phyloP scores from a whole-genome alignment of 2,113 vertebrate species.

The Australoheros scitulus region DNA sequence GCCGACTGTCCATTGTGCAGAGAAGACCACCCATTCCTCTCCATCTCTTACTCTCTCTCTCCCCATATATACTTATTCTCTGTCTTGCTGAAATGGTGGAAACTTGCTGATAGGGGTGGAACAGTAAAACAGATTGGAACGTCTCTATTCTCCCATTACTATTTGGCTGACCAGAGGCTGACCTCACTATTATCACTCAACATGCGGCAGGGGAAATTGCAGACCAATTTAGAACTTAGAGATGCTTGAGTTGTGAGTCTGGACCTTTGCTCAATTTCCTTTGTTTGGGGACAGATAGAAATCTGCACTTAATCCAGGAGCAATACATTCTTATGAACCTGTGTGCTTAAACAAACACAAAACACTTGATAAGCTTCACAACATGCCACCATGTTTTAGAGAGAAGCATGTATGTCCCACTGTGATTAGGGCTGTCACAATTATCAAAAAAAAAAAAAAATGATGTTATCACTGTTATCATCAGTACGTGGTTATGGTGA shows the following conservation, averaged over 20 bases:
- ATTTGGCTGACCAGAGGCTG: constrained; percentile 72
- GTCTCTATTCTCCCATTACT: constrained; percentile 62
- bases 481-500: neutral
- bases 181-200: constrained; percentile 68
- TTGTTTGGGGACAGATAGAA: constrained; percentile 32
- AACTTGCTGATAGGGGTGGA: constrained; percentile 69
- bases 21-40: constrained; percentile 1
- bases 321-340: neutral
- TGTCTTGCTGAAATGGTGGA: constrained; percentile 34
- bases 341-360: neutral
- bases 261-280: constrained; percentile 15
- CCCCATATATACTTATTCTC: constrained; percentile 17
- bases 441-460: neutral
- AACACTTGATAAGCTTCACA: neutral
- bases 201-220: constrained; percentile 59
- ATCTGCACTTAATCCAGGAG: neutral
- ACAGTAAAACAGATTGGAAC: constrained; percentile 70
- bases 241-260: constrained; percentile 16
- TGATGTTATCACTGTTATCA: neutral
- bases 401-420: neutral
- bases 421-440: neutral
- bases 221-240: constrained; percentile 58
- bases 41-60: neutral
- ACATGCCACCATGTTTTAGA: neutral
- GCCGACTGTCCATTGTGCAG: constrained; percentile 10